Percentiles rank a stretch among this genome's conserved stretches.
Conservation (phyloP, 1,140 invertebrate species). For the Drosophila sechellia region DNA sequence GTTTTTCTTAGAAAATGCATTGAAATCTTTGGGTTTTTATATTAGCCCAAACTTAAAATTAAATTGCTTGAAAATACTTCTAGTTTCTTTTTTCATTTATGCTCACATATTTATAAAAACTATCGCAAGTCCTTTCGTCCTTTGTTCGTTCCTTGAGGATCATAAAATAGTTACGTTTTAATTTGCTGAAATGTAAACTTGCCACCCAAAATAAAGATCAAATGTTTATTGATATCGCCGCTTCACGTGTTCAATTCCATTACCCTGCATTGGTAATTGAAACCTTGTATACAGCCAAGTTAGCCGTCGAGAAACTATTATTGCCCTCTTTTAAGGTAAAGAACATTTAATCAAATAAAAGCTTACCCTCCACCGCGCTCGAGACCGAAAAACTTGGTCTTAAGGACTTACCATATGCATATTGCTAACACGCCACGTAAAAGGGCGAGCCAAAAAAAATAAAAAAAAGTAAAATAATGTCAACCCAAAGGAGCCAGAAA, state of each 20-base stretch:
- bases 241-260: conserved; percentile 31
- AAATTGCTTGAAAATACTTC: too few species aligned
- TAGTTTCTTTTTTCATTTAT: too few species aligned
- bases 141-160: not conserved
- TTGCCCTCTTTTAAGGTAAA: conserved; percentile 36
- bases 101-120: too few species aligned
- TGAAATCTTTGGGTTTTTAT: not conserved
- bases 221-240: conserved; percentile 14
- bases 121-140: too few species aligned
- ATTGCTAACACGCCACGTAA: conserved; percentile 45
- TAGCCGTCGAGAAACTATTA: conserved; percentile 42
- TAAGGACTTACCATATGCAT: conserved; percentile 52
- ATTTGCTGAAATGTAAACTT: not conserved
- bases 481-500: conserved; percentile 44
- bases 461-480: conserved; percentile 24
- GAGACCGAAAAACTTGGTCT: conserved; percentile 14
- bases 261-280: conserved; percentile 32
- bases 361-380: conserved; percentile 4
- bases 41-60: too few species aligned
- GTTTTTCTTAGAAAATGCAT: not conserved
- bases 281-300: conserved; percentile 19
- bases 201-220: not conserved
- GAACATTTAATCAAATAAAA: conserved; percentile 49
- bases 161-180: not conserved
- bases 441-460: not conserved